Evolutionary conservation across 2,888 invertebrate genomes (phyloP), one percentile per base, ranked within the genome.

Genomic region (Chirona hameri): DNA sequence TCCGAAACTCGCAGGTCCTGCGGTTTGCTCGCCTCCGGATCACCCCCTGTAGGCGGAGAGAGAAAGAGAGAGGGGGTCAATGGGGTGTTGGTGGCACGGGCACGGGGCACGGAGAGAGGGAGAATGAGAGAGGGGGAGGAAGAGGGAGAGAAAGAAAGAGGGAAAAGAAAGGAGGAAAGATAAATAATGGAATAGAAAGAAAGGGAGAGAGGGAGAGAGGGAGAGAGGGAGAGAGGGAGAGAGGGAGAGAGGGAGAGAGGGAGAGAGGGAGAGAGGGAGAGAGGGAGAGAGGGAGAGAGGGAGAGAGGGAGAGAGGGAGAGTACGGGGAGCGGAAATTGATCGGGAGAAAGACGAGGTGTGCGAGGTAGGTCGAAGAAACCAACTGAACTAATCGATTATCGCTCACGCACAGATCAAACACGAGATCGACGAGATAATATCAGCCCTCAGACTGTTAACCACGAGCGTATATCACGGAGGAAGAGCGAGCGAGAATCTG

Each of bases 21-120:
- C 57, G 85, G 85, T 83, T 85, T 85, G 82, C 84, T 82, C 83
- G 84, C 83, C 29, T 85, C 85, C 18, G 84, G 81, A n/a, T n/a
- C 27, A n/a, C 14, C 15, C 5, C 39, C 81, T 60, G 46, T 4
- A 27, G 60, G 39, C 39, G 15, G 5, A 21, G 29, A 57, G 10
- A 21, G 55, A n/a, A 29, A 57, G 52, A 21, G 55, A n/a, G 55
- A 57, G 52, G 31, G 31, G 15, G 24, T 46, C 15, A n/a, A 27
- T 3, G 39, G n/a, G 24, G n/a, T 39, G 39, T 39, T 39, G 39
- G 12, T 65, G 15, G 10, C 24, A n/a, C 24, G 39, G 18, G 24
- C 12, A 48, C 65, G 24, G 81, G n/a, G 21, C 14, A n/a, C 39
- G 12, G 29, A 55, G 52, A 39, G n/a, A 57, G n/a, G 39, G 29